Conservation (phyloP, 2,888 invertebrate species). For the Mesorhabditis spiculigera region DNA sequence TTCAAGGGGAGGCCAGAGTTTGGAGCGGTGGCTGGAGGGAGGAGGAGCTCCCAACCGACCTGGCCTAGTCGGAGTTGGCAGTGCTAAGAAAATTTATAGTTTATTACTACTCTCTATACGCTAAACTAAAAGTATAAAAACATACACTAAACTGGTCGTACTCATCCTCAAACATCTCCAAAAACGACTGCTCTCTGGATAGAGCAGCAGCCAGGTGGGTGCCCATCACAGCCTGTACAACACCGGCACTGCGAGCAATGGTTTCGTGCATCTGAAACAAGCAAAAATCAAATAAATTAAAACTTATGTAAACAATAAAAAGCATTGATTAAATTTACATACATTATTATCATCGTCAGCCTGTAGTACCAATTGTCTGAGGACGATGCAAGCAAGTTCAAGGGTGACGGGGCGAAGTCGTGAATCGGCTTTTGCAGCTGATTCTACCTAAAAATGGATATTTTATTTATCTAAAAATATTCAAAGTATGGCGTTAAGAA, state of each 20-base stretch:
- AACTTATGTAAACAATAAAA: background rate
- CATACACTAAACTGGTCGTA: constrained; percentile 79
- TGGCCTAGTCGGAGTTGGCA: constrained; percentile 69
- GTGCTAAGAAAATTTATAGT: background rate
- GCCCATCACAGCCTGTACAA: constrained; percentile 65
- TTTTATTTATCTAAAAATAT: no score
- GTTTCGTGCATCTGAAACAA: constrained; percentile 20
- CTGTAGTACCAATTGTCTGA: constrained; percentile 69
- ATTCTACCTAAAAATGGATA: constrained; percentile 10
- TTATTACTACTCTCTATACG: background rate
- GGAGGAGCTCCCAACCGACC: constrained; percentile 89
- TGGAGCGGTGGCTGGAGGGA: constrained; percentile 92
- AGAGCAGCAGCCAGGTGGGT: constrained; percentile 36
- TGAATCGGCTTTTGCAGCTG: constrained; percentile 66
- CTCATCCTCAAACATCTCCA: constrained; percentile 98
- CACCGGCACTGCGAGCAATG: constrained; percentile 19
- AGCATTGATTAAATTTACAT: background rate
- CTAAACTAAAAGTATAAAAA: background rate
- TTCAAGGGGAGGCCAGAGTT: constrained; percentile 91
- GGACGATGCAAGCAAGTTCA: constrained; percentile 79
- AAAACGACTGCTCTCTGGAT: constrained; percentile 88
- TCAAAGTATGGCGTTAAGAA: no score
- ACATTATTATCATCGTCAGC: constrained; percentile 59
- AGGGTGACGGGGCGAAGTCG: constrained; percentile 86
- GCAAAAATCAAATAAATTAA: background rate